These are phyloP conservation scores for Lycaena phlaeas DNA, from an alignment of 2,888 invertebrate genomes.

Conservation along the genomic window DNA sequence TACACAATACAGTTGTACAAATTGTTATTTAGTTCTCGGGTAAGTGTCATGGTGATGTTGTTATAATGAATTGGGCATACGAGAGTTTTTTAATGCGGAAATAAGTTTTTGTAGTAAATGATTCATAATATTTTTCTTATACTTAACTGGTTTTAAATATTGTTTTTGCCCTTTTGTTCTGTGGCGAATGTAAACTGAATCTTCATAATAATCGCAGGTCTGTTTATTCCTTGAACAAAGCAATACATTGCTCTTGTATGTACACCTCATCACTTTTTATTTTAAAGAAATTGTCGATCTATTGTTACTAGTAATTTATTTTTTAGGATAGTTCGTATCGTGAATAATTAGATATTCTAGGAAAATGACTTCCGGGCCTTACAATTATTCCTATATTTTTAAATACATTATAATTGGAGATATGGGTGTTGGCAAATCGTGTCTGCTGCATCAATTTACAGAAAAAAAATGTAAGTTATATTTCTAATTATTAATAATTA, in stretches of 20 bases:
- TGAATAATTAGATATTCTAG: conserved; percentile 18
- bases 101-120: neutral
- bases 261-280: neutral
- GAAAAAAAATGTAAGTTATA: conserved; percentile 97
- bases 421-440: conserved; percentile 99
- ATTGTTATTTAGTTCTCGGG: too few relatives aligned
- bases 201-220: neutral
- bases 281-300: neutral
- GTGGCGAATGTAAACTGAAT: neutral
- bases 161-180: neutral
- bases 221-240: neutral
- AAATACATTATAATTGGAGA: conserved; percentile 99
- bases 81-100: neutral
- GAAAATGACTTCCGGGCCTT: conserved; percentile 95
- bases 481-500: too few relatives aligned
- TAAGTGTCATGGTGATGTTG: too few relatives aligned
- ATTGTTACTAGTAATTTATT: conserved; percentile 14
- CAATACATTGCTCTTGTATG: neutral
- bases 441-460: conserved; percentile 98
- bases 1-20: too few relatives aligned
- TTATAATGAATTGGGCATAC: too few relatives aligned
- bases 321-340: neutral
- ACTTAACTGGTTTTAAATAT: neutral
- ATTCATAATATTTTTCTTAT: neutral
- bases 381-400: conserved; percentile 99